These are phyloP conservation scores for Trachelus tabidus DNA, from an alignment of 2,888 invertebrate genomes.

Conservation along the genomic window DNA sequence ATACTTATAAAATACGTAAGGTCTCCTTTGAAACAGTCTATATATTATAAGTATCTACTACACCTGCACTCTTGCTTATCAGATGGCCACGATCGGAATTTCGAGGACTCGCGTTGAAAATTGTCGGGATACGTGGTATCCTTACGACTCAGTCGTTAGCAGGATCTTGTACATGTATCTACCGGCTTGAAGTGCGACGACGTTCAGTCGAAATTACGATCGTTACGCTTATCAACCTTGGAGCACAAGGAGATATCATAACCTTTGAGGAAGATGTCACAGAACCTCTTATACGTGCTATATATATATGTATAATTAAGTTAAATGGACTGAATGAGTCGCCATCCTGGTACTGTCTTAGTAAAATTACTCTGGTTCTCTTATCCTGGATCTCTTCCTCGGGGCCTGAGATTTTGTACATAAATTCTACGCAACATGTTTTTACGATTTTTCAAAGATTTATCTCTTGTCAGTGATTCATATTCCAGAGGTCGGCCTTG, in stretches of 20 bases:
- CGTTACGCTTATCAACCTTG: background rate
- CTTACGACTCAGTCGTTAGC: background rate
- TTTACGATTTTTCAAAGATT: conserved; percentile 53
- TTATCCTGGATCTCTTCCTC: background rate
- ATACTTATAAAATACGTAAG: background rate
- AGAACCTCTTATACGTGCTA: background rate
- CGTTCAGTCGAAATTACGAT: background rate
- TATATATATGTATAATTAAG: background rate
- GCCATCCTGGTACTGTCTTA: background rate
- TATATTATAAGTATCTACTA: background rate
- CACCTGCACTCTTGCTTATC: background rate
- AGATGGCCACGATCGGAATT: background rate
- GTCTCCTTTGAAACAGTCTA: background rate
- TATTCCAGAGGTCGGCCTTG: background rate
- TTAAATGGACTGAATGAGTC: background rate
- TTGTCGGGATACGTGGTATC: background rate
- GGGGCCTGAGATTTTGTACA: background rate
- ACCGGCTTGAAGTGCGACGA: background rate
- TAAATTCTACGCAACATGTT: background rate
- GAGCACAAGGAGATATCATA: background rate
- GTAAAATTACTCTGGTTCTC: background rate
- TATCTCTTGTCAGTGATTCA: background rate
- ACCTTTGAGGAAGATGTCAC: background rate
- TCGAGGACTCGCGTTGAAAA: background rate
- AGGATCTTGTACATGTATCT: background rate